Conservation (phyloP, 2,797 vertebrate species). For the Schizopygopsis pylzovi region DNA sequence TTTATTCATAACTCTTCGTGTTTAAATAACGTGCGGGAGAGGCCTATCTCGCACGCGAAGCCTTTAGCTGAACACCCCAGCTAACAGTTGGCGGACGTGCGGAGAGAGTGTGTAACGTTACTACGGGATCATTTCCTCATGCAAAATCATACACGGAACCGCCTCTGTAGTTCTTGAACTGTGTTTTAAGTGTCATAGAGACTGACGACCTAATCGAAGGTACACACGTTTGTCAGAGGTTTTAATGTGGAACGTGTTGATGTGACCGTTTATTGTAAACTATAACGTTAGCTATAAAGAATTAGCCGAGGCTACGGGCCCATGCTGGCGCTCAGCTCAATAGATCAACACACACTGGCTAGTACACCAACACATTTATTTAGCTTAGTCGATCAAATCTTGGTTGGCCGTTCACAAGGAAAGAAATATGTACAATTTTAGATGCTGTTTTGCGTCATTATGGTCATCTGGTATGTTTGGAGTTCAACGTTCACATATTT, state of each 20-base stretch:
- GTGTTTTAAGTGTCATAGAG: neutral
- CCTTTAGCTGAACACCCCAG: conserved; percentile 37
- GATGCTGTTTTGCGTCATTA: neutral
- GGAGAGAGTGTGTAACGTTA: conserved; percentile 62
- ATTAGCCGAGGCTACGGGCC: conserved; percentile 28
- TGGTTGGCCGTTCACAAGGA: neutral
- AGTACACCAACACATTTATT: neutral
- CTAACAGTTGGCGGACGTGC: conserved; percentile 43
- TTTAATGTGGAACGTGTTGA: neutral
- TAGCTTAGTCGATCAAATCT: neutral
- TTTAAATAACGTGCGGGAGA: conserved; percentile 67
- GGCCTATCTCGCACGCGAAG: conserved; percentile 69
- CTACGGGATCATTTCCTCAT: conserved; percentile 19
- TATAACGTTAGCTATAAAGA: neutral
- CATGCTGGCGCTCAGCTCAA: conserved; percentile 19
- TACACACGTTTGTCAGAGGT: neutral
- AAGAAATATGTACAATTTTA: neutral
- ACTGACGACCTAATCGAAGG: neutral
- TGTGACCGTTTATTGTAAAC: neutral
- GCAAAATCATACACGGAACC: conserved; percentile 11
- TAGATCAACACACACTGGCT: neutral
- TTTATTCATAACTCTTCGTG: conserved; percentile 27
- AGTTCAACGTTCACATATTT: neutral
- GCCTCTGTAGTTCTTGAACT: neutral
- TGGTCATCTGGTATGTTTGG: neutral